Evolutionary conservation across 2,797 vertebrate species (phyloP).

Genomic region (Meriones psammophilus): DNA sequence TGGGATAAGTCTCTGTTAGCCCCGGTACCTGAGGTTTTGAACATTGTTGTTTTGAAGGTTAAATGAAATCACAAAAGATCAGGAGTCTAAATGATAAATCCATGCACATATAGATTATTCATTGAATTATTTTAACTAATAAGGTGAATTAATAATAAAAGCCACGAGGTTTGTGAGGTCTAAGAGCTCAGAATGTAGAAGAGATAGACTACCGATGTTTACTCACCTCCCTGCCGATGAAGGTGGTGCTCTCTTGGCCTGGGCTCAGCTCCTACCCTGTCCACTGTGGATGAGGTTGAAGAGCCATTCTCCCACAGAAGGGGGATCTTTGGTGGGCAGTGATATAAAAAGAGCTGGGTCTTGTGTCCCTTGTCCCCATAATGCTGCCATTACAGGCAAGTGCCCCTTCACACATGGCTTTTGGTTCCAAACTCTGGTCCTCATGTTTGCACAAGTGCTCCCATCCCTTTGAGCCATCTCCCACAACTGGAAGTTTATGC

Average conservation of each 20-base stretch:
- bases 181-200: background rate
- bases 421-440: too few species aligned
- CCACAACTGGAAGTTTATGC: background rate
- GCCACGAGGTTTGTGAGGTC: background rate
- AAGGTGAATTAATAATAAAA: conserved; percentile 1
- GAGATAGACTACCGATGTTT: too few species aligned
- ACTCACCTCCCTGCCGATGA: background rate
- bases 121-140: conserved; percentile 24
- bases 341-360: background rate
- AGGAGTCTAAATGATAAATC: background rate
- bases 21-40: background rate
- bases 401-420: background rate
- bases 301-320: background rate
- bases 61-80: background rate
- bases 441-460: background rate
- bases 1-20: background rate
- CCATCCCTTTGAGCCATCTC: background rate
- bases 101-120: background rate
- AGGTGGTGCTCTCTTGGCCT: background rate
- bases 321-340: background rate
- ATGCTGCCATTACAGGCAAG: background rate
- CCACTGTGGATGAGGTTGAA: background rate
- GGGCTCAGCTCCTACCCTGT: background rate
- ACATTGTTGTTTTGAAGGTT: background rate
- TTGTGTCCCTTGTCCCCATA: background rate